Evolutionary conservation across 2,888 invertebrate genomes (phyloP), one percentile per base, ranked within the genome.

Genomic region (Entomobrya multifasciata): DNA sequence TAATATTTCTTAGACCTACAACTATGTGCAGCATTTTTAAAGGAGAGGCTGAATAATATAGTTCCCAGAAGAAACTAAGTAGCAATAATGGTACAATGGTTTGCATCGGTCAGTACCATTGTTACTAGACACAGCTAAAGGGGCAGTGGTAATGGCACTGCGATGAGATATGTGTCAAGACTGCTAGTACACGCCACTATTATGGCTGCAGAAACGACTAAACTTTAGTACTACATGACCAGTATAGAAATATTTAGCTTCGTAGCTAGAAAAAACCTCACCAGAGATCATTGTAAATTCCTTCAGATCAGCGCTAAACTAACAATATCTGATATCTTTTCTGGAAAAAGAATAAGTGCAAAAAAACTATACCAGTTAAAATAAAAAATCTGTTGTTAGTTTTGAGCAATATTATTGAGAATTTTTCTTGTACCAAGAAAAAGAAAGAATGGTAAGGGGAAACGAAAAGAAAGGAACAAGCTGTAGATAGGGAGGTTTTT

Each of bases 401-500:
- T 44, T 25, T 72, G 49, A 72, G 72, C 15, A 72, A 67, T 67
- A 67, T 67, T 44, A 44, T 11, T 3, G 52, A 15, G 79, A 17
- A 65, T n/a, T 36, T 5, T 55, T 22, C 41, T 44, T 17, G 52
- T 76, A 57, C 57, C 55, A 55, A 74, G 2, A n/a, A 30, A 65
- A 15, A 62, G 20, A 65, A 47, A 60, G 36, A 55, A n/a, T n/a
- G 44, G 44, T 44, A 67, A 67, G 36, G 81, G 57, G 72, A 72
- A 70, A 81, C 57, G 72, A 81, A 81, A 67, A 80, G 80, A 80
- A 80, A 80, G 13, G 81, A 81, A 81, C 60, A 60, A 72, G 81
- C 36, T 82, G 74, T 49, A 60, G 82, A 82, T 82, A 82, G 72
- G 82, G 82, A 82, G 82, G 72, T 49, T 82, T 82, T 82, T 52